phyloP scores from a whole-genome alignment of 2,113 vertebrate genomes.

The Poecilia latipinna region DNA sequence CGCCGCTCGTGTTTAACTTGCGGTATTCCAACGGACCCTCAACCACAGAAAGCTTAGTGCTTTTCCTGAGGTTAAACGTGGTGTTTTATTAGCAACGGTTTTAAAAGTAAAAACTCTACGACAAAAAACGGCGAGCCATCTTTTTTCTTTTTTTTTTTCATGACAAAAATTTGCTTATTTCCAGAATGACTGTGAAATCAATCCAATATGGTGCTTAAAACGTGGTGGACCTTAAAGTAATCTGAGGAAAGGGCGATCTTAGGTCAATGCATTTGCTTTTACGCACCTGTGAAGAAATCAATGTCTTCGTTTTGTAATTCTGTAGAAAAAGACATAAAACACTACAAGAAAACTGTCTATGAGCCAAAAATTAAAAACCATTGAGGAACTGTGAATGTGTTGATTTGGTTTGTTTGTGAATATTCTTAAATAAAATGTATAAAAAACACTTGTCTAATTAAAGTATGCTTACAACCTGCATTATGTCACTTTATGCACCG shows the following conservation, averaged over 20 bases:
- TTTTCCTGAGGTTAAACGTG: constrained; percentile 1
- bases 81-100: background rate
- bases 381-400: constrained; percentile 26
- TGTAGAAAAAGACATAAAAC: no score
- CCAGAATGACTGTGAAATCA: background rate
- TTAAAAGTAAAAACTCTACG: constrained; percentile 6
- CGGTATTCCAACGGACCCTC: constrained; percentile 7
- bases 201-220: no score
- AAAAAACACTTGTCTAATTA: background rate
- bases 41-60: constrained; percentile 3
- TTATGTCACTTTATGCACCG: background rate
- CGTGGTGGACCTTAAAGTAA: no score
- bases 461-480: background rate
- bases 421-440: constrained; percentile 40
- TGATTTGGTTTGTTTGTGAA: constrained; percentile 22
- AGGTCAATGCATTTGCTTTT: no score
- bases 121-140: constrained; percentile 4
- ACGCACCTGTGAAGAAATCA: no score
- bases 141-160: constrained; percentile 3
- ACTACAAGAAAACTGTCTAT: background rate
- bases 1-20: background rate
- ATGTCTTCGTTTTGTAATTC: no score
- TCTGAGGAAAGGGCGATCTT: no score
- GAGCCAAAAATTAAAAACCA: background rate
- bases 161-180: constrained; percentile 1